Base-by-base conservation (phyloP, 2,113 vertebrate genomes). In the Brachypteracias leptosomus region DNA sequence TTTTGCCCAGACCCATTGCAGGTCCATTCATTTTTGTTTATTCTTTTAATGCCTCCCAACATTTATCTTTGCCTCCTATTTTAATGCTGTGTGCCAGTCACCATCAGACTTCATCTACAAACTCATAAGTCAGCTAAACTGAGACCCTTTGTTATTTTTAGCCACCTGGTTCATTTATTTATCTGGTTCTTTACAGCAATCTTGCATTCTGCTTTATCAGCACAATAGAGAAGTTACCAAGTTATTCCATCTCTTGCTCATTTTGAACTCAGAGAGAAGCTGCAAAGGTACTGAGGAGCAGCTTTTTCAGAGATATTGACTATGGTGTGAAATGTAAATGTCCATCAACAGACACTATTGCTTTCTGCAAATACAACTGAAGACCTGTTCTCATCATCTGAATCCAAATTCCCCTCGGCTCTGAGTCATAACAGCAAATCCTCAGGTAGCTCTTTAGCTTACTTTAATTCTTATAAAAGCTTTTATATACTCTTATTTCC, bases 131-230 rank as follows among this genome's bases (percentile, higher is more conserved):
- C 82, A 92, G 82, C 79, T 77, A 80, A 76, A 7, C 4, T 66
- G 55, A 74, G 33, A 7, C 47, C 13, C 10, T 70, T 81, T 83
- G 46, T 15, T 94, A 72, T 79, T 90, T 93, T 83, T 94, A 96
- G 38, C 17, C 44, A 71, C 24, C 17, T 35, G 81, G 75, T 80
- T 94, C 15, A 77, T 74, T 91, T 94, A 80, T 96, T 93, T 94
- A 88, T 81, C 83, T 83, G 61, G 47, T 52, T 94, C 91, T 85
- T 95, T 90, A 76, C 31, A 85, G 36, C 16, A 76, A 16, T 58
- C 40, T 11, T 76, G 17, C 13, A 24, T 91, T 96, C 90, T 95
- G 78, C 96, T 96, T 94, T 59, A 65, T 88, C 94, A 97, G 91
- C 90, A 94, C 38, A 88, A 36, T 17, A 55, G 59, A 82, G 78